Evolutionary conservation across 2,888 invertebrate species (phyloP), one percentile per base, ranked within the genome.

Genomic region (Caenorhabditis becei): DNA sequence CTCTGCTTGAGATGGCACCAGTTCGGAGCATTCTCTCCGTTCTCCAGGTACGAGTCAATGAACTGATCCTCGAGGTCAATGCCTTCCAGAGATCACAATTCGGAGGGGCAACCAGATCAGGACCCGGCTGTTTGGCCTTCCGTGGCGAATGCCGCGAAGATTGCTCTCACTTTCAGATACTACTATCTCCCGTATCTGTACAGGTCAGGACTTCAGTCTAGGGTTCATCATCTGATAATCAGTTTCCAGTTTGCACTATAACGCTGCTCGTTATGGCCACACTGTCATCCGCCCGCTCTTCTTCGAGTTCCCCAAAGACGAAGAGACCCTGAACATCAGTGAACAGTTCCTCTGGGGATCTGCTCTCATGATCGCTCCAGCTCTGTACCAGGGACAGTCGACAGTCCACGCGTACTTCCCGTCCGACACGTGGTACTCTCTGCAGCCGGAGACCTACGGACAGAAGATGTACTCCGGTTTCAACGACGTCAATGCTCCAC

Each of bases 1-100:
- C 86, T 93, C 86, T 95, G 95, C 83, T 90, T 94, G 0, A 93
- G 94, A 84, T 95, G 95, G 95, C 89, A 89, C 65, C 89, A 89
- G 70, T 79, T 89, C 28, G 89, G 89, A 20, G 88, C 89, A 7
- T 89, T 89, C 77, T 88, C 89, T 35, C 81, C 87, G 8, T 89
- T 89, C 79, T 88, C 80, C 0, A 62, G 71, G 71, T 71, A 32
- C 47, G n/a, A n/a, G n/a, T 75, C 24, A 24, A 28, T n/a, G 14
- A 10, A 41, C 10, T 16, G 1, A 61, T 7, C 18, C 14, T 14
- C 7, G 16, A 54, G 2, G 14, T n/a, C n/a, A 54, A 16, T 28
- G 16, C 16, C 8, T 44, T 71, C 24, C 54, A 81, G 85, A 51
- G 81, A 85, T 56, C 87, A 87, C 80, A 87, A 87, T 54, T 77